Conservation (phyloP, 2,888 invertebrate genomes). For the Cataglyphis livida region DNA sequence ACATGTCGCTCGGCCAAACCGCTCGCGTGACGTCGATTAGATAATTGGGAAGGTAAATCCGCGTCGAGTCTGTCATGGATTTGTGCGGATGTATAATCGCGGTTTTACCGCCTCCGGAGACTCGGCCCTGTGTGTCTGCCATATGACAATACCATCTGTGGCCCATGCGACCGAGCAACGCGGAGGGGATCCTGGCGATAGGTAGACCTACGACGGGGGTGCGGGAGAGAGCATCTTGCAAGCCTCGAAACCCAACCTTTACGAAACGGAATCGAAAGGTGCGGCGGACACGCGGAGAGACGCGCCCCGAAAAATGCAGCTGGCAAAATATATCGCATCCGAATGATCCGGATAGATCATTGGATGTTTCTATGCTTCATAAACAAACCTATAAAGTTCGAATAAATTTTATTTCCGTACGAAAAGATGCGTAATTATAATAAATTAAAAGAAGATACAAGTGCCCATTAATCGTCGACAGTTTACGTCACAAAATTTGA, state of each 20-base stretch:
- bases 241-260: slow-evolving; percentile 71
- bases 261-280: slow-evolving; percentile 75
- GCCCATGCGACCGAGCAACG: slow-evolving; percentile 72
- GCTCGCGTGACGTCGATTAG: slow-evolving; percentile 69
- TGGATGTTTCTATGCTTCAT: background rate
- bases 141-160: slow-evolving; percentile 84
- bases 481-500: background rate
- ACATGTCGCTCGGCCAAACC: background rate
- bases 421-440: background rate
- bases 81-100: slow-evolving; percentile 70
- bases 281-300: slow-evolving; percentile 51
- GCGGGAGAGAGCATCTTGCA: slow-evolving; percentile 75
- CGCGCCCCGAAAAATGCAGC: slow-evolving; percentile 67
- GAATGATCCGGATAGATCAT: background rate
- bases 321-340: slow-evolving; percentile 71
- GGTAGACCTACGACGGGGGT: slow-evolving; percentile 56
- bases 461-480: background rate
- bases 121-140: slow-evolving; percentile 77
- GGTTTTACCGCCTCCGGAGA: slow-evolving; percentile 70
- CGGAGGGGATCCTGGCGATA: slow-evolving; percentile 66
- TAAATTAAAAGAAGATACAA: background rate
- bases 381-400: background rate
- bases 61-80: slow-evolving; percentile 59
- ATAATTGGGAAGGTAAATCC: slow-evolving; percentile 56
- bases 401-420: background rate